These are phyloP conservation scores for Calosoma granatense DNA, from an alignment of 1,140 invertebrate genomes.

Conservation along the genomic window DNA sequence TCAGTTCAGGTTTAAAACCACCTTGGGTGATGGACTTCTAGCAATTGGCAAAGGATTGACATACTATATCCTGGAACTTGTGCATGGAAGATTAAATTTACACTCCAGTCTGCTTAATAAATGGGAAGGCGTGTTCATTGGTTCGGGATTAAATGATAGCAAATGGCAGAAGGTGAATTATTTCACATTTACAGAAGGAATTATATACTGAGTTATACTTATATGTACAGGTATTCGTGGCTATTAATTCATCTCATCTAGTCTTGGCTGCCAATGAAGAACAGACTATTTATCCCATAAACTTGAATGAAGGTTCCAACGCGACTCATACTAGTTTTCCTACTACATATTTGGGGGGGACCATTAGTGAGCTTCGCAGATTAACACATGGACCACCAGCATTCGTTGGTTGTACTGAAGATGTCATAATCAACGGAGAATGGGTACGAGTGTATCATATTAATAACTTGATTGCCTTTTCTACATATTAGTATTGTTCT, in stretches of 20 bases:
- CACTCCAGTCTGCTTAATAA: conserved; percentile 79
- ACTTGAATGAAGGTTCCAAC: conserved; percentile 61
- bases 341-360: conserved; percentile 67
- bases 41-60: conserved; percentile 73
- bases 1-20: conserved; percentile 82
- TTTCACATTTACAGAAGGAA: neutral
- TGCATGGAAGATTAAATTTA: conserved; percentile 70
- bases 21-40: conserved; percentile 72
- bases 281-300: conserved; percentile 80
- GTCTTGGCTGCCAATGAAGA: conserved; percentile 78
- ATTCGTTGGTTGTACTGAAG: conserved; percentile 86
- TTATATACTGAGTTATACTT: neutral
- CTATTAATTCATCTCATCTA: conserved; percentile 75
- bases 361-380: conserved; percentile 48
- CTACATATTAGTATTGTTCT: conserved; percentile 9
- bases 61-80: conserved; percentile 72
- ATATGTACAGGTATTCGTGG: conserved; percentile 56
- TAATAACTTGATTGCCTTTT: conserved; percentile 10
- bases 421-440: conserved; percentile 75
- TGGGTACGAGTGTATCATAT: conserved; percentile 43
- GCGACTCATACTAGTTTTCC: conserved; percentile 68
- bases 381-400: conserved; percentile 59
- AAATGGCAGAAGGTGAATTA: conserved; percentile 67
- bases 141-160: conserved; percentile 70
- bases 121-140: conserved; percentile 81